Base-by-base conservation (phyloP, 1,140 invertebrate species). In the Cydia splendana region DNA sequence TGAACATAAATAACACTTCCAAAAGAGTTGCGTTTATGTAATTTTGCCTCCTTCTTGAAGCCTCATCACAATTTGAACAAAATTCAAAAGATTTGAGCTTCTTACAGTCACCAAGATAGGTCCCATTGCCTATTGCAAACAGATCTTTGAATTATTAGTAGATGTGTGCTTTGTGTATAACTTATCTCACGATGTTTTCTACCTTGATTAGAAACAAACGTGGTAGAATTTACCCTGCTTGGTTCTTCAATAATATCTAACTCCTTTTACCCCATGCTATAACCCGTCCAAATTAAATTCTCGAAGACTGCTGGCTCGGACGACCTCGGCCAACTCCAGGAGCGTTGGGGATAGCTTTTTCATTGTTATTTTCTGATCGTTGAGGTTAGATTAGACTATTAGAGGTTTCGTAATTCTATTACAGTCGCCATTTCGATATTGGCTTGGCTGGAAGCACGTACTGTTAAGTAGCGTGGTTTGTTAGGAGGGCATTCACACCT, bases 381-480 rank as follows among this genome's bases (percentile, higher is more conserved):
- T 82, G 81, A 82, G 81, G 81, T 84, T 76, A 78, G 78, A 82
- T 84, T 84, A 84, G 78, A 75, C 69, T 65, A 78, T 81, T 81
- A 81, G 48, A 65, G 78, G 76, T 77, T 75, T 77, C 75, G 76
- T 82, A 82, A 84, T 80, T 81, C 78, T 77, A 71, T 80, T 76
- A 79, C 67, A 71, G 30, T 71, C 57, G 18, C 30, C 67, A 38
- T 71, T 71, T 20, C 34, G 67, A 71, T 71, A 71, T 71, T 38
- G 67, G 67, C 65, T 34, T 67, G 65, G 20, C 30, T 71, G 12
- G 12, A 10, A 34, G 67, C 34, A 71, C 67, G 67, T 38, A 34
- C 2, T 18, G 65, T 13, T 71, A 20, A 38, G 67, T 71, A 71
- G 67, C 30, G 67, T 71, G 67, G 67, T 71, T 71, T 38, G 67